Percentiles rank a stretch among this genome's conserved stretches.
These are phyloP conservation scores for Rhabdomys pumilio DNA, from an alignment of 2,797 vertebrate genomes.

Conservation along the genomic window DNA sequence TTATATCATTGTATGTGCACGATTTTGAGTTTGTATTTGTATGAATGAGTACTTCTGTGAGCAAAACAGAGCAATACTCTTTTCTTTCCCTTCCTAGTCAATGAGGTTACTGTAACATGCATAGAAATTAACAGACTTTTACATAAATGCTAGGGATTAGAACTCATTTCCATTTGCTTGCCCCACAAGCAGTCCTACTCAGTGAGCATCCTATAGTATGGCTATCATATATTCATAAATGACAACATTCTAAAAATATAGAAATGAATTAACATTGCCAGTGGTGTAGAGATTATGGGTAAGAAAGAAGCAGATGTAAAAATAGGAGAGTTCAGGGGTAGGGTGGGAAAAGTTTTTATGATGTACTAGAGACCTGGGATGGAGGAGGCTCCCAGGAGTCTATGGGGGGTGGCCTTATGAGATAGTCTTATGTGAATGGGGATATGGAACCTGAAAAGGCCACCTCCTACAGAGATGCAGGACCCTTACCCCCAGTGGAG, in stretches of 20 bases:
- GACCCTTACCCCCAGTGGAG: no score
- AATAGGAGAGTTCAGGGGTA: neutral
- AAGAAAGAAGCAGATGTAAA: neutral
- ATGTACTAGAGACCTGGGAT: neutral
- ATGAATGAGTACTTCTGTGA: neutral
- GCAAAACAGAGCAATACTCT: neutral
- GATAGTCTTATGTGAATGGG: neutral
- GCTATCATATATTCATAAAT: neutral
- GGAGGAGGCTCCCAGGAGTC: neutral
- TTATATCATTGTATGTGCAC: no score
- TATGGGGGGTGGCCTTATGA: neutral
- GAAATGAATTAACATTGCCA: neutral
- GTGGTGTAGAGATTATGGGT: neutral
- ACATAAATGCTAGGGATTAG: neutral
- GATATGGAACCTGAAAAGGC: neutral
- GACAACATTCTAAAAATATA: neutral
- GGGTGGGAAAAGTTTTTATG: neutral
- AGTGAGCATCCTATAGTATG: neutral
- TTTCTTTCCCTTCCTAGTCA: no score
- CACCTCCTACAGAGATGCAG: neutral
- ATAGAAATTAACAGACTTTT: neutral
- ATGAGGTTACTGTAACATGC: neutral
- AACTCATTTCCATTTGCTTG: neutral
- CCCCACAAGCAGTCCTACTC: neutral
- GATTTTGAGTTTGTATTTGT: neutral